Evolutionary conservation across 2,113 vertebrate genomes (phyloP).

Genomic region (Phasianus colchicus): DNA sequence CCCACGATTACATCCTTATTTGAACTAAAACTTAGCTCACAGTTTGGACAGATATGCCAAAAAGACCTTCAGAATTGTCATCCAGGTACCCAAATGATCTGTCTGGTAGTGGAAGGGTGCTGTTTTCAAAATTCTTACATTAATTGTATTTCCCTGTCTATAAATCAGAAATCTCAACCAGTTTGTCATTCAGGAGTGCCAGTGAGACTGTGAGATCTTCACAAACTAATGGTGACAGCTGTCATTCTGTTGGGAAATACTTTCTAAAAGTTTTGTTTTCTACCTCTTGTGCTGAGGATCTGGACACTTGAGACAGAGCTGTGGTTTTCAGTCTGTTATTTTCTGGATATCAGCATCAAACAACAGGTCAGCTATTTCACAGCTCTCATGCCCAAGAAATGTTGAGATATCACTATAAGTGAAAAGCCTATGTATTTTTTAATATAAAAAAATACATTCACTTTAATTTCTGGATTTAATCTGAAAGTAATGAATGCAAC

Average conservation of each 20-base stretch:
- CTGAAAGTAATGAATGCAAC: conserved; percentile 3
- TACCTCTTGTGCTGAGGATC: conserved; percentile 49
- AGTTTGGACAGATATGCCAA: conserved; percentile 32
- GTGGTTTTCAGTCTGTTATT: conserved; percentile 58
- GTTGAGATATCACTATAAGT: conserved; percentile 7
- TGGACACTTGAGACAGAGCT: conserved; percentile 56
- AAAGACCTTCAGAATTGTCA: conserved; percentile 49
- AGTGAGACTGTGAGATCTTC: neutral
- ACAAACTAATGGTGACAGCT: conserved; percentile 62
- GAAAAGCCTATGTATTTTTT: conserved; percentile 17
- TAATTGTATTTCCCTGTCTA: conserved; percentile 51
- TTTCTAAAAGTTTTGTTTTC: conserved; percentile 73
- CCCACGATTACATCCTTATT: conserved; percentile 47
- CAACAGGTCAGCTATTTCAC: conserved; percentile 26
- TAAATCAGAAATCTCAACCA: conserved; percentile 29
- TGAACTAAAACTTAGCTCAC: conserved; percentile 46
- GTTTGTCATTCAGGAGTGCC: conserved; percentile 40
- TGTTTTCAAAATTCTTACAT: conserved; percentile 38
- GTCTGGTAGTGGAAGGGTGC: neutral
- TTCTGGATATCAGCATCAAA: conserved; percentile 56
- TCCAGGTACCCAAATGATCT: neutral
- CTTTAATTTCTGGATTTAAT: conserved; percentile 26
- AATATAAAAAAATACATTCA: neutral
- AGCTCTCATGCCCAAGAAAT: conserved; percentile 47
- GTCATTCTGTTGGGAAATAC: conserved; percentile 50